Percentiles rank a stretch among this genome's conserved stretches.
Conservation (phyloP, 2,797 vertebrate genomes). For the Muraenolepis orangiensis region DNA sequence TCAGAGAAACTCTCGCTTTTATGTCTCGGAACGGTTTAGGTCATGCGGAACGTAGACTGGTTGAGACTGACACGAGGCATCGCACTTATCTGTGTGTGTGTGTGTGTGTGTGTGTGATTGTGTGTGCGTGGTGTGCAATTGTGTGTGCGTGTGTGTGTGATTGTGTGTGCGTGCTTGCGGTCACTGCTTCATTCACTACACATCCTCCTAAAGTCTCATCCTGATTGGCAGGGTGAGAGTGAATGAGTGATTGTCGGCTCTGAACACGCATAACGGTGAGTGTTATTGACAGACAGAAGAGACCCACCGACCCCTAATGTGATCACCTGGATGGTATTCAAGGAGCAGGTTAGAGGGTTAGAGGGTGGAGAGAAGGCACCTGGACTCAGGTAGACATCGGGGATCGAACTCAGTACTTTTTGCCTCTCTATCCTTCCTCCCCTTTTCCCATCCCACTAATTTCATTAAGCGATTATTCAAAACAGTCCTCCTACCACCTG, state of each 20-base stretch:
- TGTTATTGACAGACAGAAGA: conserved; percentile 4
- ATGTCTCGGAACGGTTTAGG: conserved; percentile 43
- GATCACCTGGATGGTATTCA: too few relatives aligned
- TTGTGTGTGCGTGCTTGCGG: background rate
- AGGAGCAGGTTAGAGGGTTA: too few relatives aligned
- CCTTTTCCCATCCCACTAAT: too few relatives aligned
- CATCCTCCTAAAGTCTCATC: conserved; percentile 23
- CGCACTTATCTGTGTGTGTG: too few relatives aligned
- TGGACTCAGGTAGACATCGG: too few relatives aligned
- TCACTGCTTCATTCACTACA: conserved; percentile 27
- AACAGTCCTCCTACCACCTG: background rate
- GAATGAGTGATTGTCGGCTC: conserved; percentile 41
- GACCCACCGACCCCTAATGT: background rate
- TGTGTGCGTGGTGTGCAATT: too few relatives aligned
- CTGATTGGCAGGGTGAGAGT: too few relatives aligned
- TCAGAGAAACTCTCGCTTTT: background rate
- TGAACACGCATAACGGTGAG: conserved; percentile 1
- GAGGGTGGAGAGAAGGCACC: too few relatives aligned
- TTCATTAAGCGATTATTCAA: conserved; percentile 21
- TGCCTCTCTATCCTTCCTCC: too few relatives aligned
- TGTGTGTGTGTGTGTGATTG: too few relatives aligned
- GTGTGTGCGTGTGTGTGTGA: too few relatives aligned
- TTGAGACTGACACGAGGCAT: background rate
- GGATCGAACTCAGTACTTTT: too few relatives aligned
- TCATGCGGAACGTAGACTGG: conserved; percentile 62